phyloP scores from a whole-genome alignment of 2,113 vertebrate genomes.

The Mormyrus lacerda region DNA sequence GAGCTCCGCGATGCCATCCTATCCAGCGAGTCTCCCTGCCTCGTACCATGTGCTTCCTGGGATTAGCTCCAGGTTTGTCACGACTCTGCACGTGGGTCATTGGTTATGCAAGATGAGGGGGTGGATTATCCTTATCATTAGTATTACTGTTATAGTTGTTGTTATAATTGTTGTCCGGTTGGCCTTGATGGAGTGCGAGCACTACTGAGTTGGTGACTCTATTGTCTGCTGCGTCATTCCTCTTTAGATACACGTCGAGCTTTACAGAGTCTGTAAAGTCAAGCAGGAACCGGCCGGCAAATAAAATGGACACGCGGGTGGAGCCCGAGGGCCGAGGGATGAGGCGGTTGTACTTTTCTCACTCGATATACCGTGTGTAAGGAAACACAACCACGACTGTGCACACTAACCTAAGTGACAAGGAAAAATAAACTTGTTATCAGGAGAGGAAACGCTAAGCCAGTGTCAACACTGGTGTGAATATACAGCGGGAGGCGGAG shows the following conservation, averaged over 20 bases:
- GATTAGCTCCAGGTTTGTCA: not conserved
- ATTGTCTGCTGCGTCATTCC: not conserved
- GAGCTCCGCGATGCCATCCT: not conserved
- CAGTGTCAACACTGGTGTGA: conserved; percentile 2
- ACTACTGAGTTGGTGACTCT: not conserved
- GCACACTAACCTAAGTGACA: too few species aligned
- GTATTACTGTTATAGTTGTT: not conserved
- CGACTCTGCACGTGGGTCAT: not conserved
- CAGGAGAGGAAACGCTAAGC: not conserved
- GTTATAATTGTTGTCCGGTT: not conserved
- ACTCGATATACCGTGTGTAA: too few species aligned
- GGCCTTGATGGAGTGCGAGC: not conserved
- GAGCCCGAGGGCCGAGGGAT: not conserved
- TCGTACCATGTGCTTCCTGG: not conserved
- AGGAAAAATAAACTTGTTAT: conserved; percentile 2
- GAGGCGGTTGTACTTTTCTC: not conserved
- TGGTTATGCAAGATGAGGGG: not conserved
- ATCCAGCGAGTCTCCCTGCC: not conserved
- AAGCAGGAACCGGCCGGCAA: not conserved
- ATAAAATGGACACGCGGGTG: not conserved
- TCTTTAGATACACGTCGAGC: not conserved
- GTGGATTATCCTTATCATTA: not conserved
- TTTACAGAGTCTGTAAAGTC: not conserved
- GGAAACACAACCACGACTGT: not conserved
- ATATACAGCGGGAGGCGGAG: not conserved